Conservation (phyloP, 1,140 invertebrate species). For the Pseudomyrmex cubaensis region DNA sequence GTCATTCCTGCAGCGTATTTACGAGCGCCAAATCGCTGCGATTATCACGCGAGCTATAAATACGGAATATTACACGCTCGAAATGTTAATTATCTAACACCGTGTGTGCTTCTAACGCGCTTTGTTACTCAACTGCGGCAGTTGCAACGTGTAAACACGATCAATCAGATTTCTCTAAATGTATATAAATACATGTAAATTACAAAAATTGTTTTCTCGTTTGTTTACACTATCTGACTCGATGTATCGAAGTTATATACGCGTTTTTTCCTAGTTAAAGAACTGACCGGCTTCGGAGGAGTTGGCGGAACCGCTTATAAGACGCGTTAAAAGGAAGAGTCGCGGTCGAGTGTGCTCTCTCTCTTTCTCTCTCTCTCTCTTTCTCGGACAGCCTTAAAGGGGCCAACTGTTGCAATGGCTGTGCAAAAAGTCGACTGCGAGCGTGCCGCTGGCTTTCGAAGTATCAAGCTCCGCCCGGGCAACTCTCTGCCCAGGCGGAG, state of each 20-base stretch:
- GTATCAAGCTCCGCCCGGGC: constrained; percentile 67
- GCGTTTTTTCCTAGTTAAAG: neutral
- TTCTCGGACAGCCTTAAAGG: constrained; percentile 75
- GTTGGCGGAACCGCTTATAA: constrained; percentile 73
- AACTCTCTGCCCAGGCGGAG: constrained; percentile 57
- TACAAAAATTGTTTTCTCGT: too few relatives aligned
- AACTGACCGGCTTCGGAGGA: constrained; percentile 3
- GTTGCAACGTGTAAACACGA: neutral
- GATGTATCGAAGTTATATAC: neutral
- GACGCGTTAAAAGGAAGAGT: constrained; percentile 72
- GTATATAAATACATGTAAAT: neutral
- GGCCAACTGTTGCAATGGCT: constrained; percentile 80
- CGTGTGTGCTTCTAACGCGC: neutral
- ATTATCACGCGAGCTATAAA: neutral
- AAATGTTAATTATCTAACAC: neutral
- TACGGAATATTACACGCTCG: neutral
- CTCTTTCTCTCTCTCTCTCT: too few relatives aligned
- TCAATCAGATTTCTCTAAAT: neutral
- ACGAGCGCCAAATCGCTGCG: constrained; percentile 67
- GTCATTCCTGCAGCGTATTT: constrained; percentile 57
- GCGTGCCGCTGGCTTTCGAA: constrained; percentile 66
- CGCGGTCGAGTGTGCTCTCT: constrained; percentile 65
- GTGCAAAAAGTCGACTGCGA: constrained; percentile 75
- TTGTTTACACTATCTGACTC: neutral
- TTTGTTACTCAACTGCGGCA: neutral